phyloP scores from a whole-genome alignment of 2,113 vertebrate genomes.

The Ellobius talpinus region DNA sequence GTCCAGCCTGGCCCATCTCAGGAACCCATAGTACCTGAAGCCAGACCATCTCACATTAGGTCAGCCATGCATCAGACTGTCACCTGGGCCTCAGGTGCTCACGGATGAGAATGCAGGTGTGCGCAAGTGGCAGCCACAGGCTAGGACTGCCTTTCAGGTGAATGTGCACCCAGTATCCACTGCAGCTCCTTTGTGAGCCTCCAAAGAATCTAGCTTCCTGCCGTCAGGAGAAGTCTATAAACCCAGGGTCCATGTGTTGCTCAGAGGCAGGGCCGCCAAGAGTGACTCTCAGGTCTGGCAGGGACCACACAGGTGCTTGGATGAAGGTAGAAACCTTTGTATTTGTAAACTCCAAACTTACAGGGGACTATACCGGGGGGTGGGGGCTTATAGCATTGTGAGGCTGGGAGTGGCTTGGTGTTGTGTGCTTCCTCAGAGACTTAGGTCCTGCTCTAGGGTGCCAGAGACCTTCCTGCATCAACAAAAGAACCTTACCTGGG shows the following conservation, averaged over 20 bases:
- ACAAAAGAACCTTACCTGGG: background rate
- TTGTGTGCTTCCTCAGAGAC: fast-evolving
- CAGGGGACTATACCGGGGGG: fast-evolving
- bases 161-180: too few relatives aligned
- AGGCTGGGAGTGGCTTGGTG: fast-evolving
- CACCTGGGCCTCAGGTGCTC: too few relatives aligned
- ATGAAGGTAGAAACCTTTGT: background rate
- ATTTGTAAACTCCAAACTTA: background rate
- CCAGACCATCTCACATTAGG: too few relatives aligned
- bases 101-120: background rate
- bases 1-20: background rate
- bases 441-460: background rate
- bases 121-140: too few relatives aligned
- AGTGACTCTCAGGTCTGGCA: fast-evolving
- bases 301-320: background rate
- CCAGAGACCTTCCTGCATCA: background rate
- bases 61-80: too few relatives aligned
- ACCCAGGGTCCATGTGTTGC: too few relatives aligned
- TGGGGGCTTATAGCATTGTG: background rate
- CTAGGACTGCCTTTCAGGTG: background rate
- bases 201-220: too few relatives aligned
- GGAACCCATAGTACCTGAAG: fast-evolving
- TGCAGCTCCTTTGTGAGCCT: too few relatives aligned
- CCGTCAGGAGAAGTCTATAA: background rate
- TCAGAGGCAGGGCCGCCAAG: background rate